Conservation (phyloP, 2,797 vertebrate species). For the Rhabdomys pumilio region DNA sequence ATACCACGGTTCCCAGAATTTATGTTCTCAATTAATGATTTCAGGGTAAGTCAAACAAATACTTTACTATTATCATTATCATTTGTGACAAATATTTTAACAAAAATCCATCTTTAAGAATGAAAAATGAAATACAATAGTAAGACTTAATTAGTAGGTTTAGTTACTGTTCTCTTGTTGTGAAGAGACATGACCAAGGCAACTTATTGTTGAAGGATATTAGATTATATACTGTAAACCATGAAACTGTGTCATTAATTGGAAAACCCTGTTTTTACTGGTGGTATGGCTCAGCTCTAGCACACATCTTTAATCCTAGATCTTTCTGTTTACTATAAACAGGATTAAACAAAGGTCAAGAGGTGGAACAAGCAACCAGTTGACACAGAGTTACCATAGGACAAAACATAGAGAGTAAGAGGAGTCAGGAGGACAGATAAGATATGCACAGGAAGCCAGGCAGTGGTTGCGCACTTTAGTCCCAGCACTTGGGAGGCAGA, state of each 20-base stretch:
- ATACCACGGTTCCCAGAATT: constrained; percentile 98
- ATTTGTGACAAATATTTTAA: constrained; percentile 41
- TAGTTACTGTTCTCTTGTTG: not conserved
- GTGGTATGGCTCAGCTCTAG: not conserved
- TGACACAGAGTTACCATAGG: not conserved
- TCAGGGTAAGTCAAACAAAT: constrained; percentile 93
- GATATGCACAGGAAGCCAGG: not conserved
- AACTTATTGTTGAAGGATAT: not conserved
- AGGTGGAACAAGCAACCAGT: not conserved
- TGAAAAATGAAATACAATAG: constrained; percentile 50
- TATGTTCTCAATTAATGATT: constrained; percentile 99
- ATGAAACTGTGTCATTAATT: not conserved
- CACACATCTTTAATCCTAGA: not conserved
- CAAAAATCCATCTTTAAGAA: constrained; percentile 48
- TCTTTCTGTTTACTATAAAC: not conserved
- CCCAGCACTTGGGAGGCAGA: too few species aligned
- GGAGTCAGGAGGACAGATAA: not conserved
- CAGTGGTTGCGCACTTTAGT: too few species aligned
- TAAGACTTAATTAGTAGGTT: constrained; percentile 54
- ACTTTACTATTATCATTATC: constrained; percentile 12
- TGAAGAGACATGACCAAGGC: not conserved
- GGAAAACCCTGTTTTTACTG: not conserved
- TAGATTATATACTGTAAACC: not conserved
- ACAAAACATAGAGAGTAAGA: not conserved
- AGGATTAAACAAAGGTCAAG: not conserved